A percentile compares a stretch with the other conserved stretches of the same genome.
Conservation (phyloP, 92 coral and sea anemone genomes). For the Parazoanthus darwini region DNA sequence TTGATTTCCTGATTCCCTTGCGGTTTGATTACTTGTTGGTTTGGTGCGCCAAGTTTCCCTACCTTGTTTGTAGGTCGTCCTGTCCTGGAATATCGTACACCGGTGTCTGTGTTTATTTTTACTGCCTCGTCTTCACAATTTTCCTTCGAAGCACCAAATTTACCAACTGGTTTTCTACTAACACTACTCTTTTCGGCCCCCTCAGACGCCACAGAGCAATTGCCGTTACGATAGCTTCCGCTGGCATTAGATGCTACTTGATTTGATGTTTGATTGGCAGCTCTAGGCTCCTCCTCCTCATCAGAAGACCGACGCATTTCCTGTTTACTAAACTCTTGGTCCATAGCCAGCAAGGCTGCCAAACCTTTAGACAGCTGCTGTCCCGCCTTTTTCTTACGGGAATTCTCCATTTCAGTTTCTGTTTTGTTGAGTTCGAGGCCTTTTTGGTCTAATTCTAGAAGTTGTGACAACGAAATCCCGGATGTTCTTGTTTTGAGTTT, state of each 20-base stretch:
- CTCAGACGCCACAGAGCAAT: background rate
- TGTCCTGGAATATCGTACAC: background rate
- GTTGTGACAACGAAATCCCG: constrained; percentile 41
- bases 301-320: constrained; percentile 13
- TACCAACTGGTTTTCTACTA: background rate
- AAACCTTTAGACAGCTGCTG: constrained; percentile 49
- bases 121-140: background rate
- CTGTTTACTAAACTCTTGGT: constrained; percentile 51
- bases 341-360: constrained; percentile 62
- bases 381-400: constrained; percentile 31
- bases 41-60: constrained; percentile 17
- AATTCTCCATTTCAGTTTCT: constrained; percentile 7
- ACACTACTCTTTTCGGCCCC: background rate
- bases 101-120: background rate
- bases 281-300: constrained; percentile 1
- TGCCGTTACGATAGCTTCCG: background rate
- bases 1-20: background rate
- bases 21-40: constrained; percentile 6
- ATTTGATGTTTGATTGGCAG: background rate
- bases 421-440: constrained; percentile 4
- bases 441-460: constrained; percentile 52
- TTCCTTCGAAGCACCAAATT: background rate
- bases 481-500: constrained; percentile 44
- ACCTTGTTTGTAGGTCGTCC: constrained; percentile 41
- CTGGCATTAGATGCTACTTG: background rate